Percentiles rank a stretch among this genome's conserved stretches.
Conservation (phyloP, 1,140 invertebrate species). For the Musca domestica region DNA sequence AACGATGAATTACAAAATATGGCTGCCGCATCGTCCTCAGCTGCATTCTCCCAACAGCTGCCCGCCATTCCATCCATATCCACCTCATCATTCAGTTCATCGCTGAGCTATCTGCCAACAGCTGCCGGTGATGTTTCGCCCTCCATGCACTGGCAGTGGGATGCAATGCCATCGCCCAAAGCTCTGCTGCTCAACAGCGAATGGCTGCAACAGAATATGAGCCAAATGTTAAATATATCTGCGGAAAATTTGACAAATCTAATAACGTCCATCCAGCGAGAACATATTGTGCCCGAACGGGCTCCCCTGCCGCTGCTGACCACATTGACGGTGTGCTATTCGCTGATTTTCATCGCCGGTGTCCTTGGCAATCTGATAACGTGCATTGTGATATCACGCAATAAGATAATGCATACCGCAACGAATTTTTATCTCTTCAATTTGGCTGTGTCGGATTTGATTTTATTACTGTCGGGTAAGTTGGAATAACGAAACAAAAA, state of each 20-base stretch:
- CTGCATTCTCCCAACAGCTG: neutral
- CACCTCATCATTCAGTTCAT: neutral
- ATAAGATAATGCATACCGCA: constrained; percentile 79
- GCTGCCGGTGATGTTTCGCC: neutral
- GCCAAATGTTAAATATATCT: constrained; percentile 50
- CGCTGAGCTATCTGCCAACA: neutral
- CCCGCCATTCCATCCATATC: neutral
- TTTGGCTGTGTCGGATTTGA: constrained; percentile 82
- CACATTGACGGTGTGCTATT: constrained; percentile 69
- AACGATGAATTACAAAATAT: constrained; percentile 4
- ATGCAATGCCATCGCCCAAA: constrained; percentile 15
- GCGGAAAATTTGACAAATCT: constrained; percentile 45
- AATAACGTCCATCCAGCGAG: constrained; percentile 35
- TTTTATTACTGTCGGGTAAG: constrained; percentile 67
- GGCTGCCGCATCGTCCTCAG: neutral
- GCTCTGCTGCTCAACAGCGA: constrained; percentile 41
- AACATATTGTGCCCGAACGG: constrained; percentile 28
- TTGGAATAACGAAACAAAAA: neutral
- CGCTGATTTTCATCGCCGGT: constrained; percentile 75
- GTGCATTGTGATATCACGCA: constrained; percentile 79
- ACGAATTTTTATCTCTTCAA: constrained; percentile 87
- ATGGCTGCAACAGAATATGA: constrained; percentile 46
- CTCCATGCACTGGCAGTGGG: constrained; percentile 2
- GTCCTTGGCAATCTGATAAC: constrained; percentile 82
- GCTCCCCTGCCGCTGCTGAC: constrained; percentile 56